A percentile compares a stretch with the other conserved stretches of the same genome.
These are phyloP conservation scores for Procambarus clarkii DNA, from an alignment of 1,140 invertebrate species.

Conservation along the genomic window DNA sequence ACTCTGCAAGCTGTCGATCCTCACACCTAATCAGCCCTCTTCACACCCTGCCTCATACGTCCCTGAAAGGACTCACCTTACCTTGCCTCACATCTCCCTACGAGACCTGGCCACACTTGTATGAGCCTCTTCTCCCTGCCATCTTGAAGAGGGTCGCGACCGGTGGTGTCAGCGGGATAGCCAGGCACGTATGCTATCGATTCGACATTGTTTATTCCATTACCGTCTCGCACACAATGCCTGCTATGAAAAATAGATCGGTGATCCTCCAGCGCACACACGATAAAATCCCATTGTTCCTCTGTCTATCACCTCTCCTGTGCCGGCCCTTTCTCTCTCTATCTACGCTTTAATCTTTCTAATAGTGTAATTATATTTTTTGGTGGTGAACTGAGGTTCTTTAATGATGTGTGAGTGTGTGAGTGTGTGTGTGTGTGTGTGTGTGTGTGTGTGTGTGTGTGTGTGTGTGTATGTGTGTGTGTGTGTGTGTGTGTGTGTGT, in stretches of 20 bases:
- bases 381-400: not conserved
- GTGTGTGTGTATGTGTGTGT: no score
- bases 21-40: no score
- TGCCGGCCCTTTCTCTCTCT: not conserved
- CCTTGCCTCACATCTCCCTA: no score
- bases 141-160: no score
- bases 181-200: constrained; percentile 6
- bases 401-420: not conserved
- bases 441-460: no score
- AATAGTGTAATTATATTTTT: not conserved
- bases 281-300: constrained; percentile 7
- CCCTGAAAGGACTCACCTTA: no score
- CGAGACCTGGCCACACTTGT: no score
- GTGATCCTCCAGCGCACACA: constrained; percentile 8
- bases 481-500: no score
- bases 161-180: not conserved
- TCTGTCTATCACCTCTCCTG: not conserved
- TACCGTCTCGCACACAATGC: constrained; percentile 15
- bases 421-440: not conserved
- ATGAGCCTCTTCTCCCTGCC: no score
- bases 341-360: not conserved
- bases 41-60: no score
- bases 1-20: no score
- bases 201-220: constrained; percentile 11
- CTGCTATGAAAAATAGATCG: constrained; percentile 14